Percentiles rank a stretch among this genome's conserved stretches.
Evolutionary conservation across 2,888 invertebrate genomes (phyloP).

Genomic region (Melangyna quadrimaculata): DNA sequence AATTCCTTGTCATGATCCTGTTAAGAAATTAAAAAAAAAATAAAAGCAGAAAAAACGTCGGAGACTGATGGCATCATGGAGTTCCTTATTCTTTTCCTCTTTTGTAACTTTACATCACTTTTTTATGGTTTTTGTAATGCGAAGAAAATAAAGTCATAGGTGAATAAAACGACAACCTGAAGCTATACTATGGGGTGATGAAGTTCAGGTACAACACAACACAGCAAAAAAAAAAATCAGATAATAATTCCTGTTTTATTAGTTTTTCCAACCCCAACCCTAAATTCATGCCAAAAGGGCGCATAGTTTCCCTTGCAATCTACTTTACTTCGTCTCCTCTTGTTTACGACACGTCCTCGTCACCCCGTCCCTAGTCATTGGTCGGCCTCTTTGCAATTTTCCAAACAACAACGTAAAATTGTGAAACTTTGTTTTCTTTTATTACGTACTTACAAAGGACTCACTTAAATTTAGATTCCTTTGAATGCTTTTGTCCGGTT

Average conservation of each 20-base stretch:
- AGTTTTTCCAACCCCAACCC: constrained; percentile 60
- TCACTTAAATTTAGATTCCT: constrained; percentile 54
- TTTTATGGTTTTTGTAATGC: constrained; percentile 60
- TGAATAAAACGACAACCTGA: constrained; percentile 46
- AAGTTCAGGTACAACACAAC: constrained; percentile 55
- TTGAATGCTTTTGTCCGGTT: constrained; percentile 68
- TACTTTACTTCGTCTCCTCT: not conserved
- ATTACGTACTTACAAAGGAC: constrained; percentile 59
- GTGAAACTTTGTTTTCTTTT: constrained; percentile 49
- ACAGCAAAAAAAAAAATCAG: constrained; percentile 48
- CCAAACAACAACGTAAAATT: constrained; percentile 52
- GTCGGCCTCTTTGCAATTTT: constrained; percentile 23
- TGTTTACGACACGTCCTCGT: not conserved
- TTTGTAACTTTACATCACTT: constrained; percentile 21
- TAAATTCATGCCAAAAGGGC: not conserved
- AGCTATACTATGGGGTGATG: constrained; percentile 54
- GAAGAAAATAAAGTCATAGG: constrained; percentile 70
- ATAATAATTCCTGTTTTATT: constrained; percentile 71
- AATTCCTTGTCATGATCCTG: constrained; percentile 53
- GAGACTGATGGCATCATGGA: constrained; percentile 38
- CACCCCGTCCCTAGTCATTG: no score
- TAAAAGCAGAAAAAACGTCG: not conserved
- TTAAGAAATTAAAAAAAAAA: constrained; percentile 62
- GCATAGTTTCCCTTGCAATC: not conserved
- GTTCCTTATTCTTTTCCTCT: constrained; percentile 16